These are phyloP conservation scores for Lordiphosa clarofinis DNA, from an alignment of 1,140 invertebrate genomes.

Conservation along the genomic window DNA sequence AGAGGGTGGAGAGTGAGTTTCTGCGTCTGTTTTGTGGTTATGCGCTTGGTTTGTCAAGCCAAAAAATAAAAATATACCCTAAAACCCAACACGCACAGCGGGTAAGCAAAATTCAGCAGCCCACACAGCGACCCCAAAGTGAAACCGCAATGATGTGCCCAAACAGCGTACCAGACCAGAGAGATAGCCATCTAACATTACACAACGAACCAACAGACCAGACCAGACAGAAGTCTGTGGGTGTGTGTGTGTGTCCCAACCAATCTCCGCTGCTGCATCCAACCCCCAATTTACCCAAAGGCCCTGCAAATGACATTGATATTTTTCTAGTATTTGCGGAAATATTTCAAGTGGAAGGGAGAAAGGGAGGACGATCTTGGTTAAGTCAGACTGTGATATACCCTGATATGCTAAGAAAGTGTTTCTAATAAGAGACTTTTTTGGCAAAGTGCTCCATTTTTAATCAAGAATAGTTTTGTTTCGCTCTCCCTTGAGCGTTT, in stretches of 20 bases:
- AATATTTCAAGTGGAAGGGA: constrained; percentile 3
- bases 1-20: too few species aligned
- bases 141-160: constrained; percentile 4
- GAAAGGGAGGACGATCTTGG: not conserved
- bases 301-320: constrained; percentile 67
- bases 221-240: not conserved
- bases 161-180: constrained; percentile 4
- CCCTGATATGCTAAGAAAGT: too few species aligned
- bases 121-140: not conserved
- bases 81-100: constrained; percentile 1
- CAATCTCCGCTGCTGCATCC: constrained; percentile 7
- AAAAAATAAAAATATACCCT: constrained; percentile 8
- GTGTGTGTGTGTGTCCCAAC: not conserved
- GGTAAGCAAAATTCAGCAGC: not conserved
- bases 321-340: constrained; percentile 49
- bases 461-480: too few species aligned
- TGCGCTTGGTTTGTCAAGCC: constrained; percentile 65
- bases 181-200: constrained; percentile 15
- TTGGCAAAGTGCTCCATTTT: too few species aligned
- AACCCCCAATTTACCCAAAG: constrained; percentile 33
- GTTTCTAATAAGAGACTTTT: too few species aligned
- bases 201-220: not conserved
- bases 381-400: too few species aligned
- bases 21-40: constrained; percentile 60
- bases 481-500: too few species aligned